Evolutionary conservation across 2,888 invertebrate genomes (phyloP).

Genomic region (Parelbella ahira): DNA sequence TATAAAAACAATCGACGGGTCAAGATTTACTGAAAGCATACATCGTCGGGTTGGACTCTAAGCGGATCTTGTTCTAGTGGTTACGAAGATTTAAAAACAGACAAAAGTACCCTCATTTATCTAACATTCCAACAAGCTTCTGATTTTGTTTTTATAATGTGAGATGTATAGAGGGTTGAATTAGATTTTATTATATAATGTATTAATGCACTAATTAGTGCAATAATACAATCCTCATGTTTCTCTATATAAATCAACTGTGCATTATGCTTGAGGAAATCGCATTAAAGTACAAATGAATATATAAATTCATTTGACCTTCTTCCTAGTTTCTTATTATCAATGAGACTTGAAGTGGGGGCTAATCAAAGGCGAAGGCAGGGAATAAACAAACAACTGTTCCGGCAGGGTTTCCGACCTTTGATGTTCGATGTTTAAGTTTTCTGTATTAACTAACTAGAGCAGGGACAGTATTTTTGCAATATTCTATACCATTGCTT

Average conservation of each 20-base stretch:
- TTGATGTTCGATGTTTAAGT: too few relatives aligned
- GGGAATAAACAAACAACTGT: slow-evolving; percentile 52
- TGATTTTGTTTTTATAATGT: too few relatives aligned
- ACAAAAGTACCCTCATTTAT: too few relatives aligned
- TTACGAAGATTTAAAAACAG: background rate
- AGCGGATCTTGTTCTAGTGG: slow-evolving; percentile 6
- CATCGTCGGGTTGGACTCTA: slow-evolving; percentile 10
- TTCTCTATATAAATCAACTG: too few relatives aligned
- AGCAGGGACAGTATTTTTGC: too few relatives aligned
- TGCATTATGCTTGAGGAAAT: slow-evolving; percentile 3
- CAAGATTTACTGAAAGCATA: slow-evolving; percentile 43
- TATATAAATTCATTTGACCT: slow-evolving; percentile 33
- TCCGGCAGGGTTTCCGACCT: slow-evolving; percentile 28
- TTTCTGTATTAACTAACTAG: too few relatives aligned
- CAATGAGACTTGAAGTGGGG: slow-evolving; percentile 34
- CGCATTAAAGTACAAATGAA: slow-evolving; percentile 19
- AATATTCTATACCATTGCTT: too few relatives aligned
- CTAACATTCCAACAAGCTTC: too few relatives aligned
- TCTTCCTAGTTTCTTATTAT: slow-evolving; percentile 32
- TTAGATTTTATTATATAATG: too few relatives aligned
- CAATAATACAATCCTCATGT: too few relatives aligned
- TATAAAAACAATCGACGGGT: slow-evolving; percentile 46
- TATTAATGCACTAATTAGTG: too few relatives aligned
- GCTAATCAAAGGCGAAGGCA: slow-evolving; percentile 61
- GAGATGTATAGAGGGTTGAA: too few relatives aligned